These are phyloP conservation scores for Neomicropteryx cornuta DNA, from an alignment of 1,140 invertebrate species.

Conservation along the genomic window DNA sequence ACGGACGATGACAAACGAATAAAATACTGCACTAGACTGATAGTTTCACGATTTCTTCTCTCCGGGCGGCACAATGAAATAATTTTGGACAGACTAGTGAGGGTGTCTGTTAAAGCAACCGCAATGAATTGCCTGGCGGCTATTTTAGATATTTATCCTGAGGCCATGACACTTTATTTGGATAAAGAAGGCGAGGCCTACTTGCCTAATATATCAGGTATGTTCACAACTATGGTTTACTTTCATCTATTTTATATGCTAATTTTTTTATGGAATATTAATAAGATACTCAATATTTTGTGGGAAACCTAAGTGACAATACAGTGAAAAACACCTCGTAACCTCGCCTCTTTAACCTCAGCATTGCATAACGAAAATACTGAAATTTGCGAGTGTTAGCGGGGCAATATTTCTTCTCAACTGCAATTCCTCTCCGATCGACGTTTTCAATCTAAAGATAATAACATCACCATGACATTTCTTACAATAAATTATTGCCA, in stretches of 20 bases:
- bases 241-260: neutral
- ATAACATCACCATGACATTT: too few species aligned
- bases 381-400: too few species aligned
- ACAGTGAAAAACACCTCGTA: too few species aligned
- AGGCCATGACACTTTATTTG: slow-evolving; percentile 51
- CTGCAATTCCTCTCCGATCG: too few species aligned
- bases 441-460: too few species aligned
- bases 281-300: too few species aligned
- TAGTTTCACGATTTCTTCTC: slow-evolving; percentile 67
- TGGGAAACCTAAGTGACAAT: too few species aligned
- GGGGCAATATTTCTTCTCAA: too few species aligned
- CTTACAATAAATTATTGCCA: too few species aligned
- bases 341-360: too few species aligned
- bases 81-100: slow-evolving; percentile 46
- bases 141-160: slow-evolving; percentile 57
- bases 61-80: slow-evolving; percentile 31
- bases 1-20: slow-evolving; percentile 55
- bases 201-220: slow-evolving; percentile 35
- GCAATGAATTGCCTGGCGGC: slow-evolving; percentile 63
- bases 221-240: slow-evolving; percentile 4
- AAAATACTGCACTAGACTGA: slow-evolving; percentile 60
- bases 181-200: slow-evolving; percentile 38
- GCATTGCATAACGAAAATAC: too few species aligned
- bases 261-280: too few species aligned
- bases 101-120: slow-evolving; percentile 77